These are phyloP conservation scores for Meloidogyne chitwoodi DNA, from an alignment of 1,140 invertebrate genomes.

Conservation along the genomic window DNA sequence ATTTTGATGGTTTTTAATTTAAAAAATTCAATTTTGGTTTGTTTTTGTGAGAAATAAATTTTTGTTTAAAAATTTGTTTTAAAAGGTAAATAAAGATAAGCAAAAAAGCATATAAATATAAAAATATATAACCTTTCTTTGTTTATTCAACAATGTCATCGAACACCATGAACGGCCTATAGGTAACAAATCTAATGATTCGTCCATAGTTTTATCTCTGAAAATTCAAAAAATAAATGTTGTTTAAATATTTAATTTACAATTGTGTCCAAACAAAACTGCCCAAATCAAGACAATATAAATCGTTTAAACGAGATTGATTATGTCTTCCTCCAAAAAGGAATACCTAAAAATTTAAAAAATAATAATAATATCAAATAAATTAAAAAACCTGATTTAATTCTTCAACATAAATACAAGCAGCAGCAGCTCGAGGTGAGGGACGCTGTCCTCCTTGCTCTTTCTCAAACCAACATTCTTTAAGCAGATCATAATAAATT, in stretches of 20 bases:
- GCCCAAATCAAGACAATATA: constrained; percentile 4
- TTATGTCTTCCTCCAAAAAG: constrained; percentile 14
- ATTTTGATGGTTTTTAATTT: too few species aligned
- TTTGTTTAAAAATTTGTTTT: too few species aligned
- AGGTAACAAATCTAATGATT: not conserved
- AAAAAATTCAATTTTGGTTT: too few species aligned
- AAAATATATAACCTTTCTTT: not conserved
- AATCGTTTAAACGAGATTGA: constrained; percentile 16
- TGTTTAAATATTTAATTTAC: not conserved
- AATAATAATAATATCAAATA: not conserved
- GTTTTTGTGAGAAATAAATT: too few species aligned
- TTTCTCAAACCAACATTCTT: constrained; percentile 5
- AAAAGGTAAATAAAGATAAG: too few species aligned
- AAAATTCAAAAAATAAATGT: not conserved
- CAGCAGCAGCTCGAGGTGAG: constrained; percentile 10
- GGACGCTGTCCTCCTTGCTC: constrained; percentile 2
- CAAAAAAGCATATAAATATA: too few species aligned
- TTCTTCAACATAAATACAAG: not conserved
- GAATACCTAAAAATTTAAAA: not conserved
- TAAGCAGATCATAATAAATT: constrained; percentile 5
- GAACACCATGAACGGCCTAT: constrained; percentile 15
- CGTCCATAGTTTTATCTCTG: not conserved
- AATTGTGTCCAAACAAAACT: constrained; percentile 16
- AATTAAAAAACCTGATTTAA: not conserved
- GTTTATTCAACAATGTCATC: constrained; percentile 5